Percentiles rank a stretch among this genome's conserved stretches.
Conservation (phyloP, 2,888 invertebrate species). For the Eretmocerus hayati region DNA sequence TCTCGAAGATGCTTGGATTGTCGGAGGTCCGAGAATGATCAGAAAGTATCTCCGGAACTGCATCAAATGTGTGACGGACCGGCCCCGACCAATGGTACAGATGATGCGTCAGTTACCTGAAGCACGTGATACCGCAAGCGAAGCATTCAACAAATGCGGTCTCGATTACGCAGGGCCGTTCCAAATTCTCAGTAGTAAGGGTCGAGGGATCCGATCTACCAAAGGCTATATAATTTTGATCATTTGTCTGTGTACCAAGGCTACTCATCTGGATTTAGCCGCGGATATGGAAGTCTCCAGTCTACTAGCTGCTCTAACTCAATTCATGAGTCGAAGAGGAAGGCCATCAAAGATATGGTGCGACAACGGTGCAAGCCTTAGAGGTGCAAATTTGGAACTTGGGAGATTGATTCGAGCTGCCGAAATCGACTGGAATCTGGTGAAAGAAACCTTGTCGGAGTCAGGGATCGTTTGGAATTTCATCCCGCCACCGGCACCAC, state of each 20-base stretch:
- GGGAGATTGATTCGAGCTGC: conserved; percentile 5
- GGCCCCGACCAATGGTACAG: not conserved
- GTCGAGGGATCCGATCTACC: conserved; percentile 7
- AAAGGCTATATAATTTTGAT: conserved; percentile 16
- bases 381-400: conserved; percentile 7
- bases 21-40: not conserved
- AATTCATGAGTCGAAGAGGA: conserved; percentile 2
- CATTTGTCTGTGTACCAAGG: conserved; percentile 13
- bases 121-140: not conserved
- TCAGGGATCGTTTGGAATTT: not conserved
- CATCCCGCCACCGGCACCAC: not conserved
- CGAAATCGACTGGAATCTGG: not conserved
- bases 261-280: conserved; percentile 15
- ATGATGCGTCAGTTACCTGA: conserved; percentile 13
- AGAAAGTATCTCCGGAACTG: not conserved
- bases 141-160: not conserved
- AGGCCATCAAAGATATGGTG: conserved; percentile 1
- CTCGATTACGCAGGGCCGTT: conserved; percentile 19
- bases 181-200: conserved; percentile 4
- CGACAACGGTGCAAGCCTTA: conserved; percentile 18
- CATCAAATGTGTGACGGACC: not conserved
- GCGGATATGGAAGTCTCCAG: conserved; percentile 10
- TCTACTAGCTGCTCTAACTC: conserved; percentile 5
- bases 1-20: not conserved
- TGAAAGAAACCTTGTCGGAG: not conserved